Percentiles rank a stretch among this genome's conserved stretches.
Conservation (phyloP, 1,140 invertebrate species). For the Anastatus disparis region DNA sequence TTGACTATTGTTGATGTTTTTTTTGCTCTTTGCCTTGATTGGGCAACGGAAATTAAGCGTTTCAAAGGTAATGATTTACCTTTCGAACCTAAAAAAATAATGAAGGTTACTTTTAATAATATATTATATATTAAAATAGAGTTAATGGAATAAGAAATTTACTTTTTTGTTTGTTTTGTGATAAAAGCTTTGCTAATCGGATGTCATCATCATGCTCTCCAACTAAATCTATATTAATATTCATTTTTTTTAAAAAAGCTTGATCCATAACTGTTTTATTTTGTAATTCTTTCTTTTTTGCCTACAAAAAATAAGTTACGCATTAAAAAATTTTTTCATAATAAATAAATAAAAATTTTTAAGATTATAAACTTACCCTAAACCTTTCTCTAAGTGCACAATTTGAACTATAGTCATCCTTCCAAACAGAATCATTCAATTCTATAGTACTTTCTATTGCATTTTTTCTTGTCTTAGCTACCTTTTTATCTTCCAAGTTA, state of each 20-base stretch:
- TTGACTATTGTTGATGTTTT: conserved; percentile 20
- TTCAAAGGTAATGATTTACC: conserved; percentile 48
- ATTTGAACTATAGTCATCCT: conserved; percentile 92
- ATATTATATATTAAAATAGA: neutral
- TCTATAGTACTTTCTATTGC: conserved; percentile 79
- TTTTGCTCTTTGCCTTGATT: conserved; percentile 49
- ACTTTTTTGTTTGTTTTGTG: conserved; percentile 31
- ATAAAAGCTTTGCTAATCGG: conserved; percentile 79
- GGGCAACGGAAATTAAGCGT: conserved; percentile 53
- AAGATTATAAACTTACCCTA: conserved; percentile 72
- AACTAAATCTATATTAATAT: conserved; percentile 81
- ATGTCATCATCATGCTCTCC: conserved; percentile 83
- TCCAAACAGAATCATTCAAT: conserved; percentile 82
- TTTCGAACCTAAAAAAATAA: conserved; percentile 48
- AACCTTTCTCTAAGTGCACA: conserved; percentile 83
- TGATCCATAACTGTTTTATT: conserved; percentile 75
- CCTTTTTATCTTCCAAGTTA: conserved; percentile 81
- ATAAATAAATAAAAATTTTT: neutral
- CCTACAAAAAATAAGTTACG: conserved; percentile 62
- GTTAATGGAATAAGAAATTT: neutral
- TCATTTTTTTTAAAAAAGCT: conserved; percentile 79
- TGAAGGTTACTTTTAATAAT: neutral
- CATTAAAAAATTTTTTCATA: neutral
- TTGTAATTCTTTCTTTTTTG: conserved; percentile 80
- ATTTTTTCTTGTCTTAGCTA: conserved; percentile 77